These are phyloP conservation scores for Petrocephalus sullivani DNA, from an alignment of 2,797 vertebrate species.

Conservation along the genomic window DNA sequence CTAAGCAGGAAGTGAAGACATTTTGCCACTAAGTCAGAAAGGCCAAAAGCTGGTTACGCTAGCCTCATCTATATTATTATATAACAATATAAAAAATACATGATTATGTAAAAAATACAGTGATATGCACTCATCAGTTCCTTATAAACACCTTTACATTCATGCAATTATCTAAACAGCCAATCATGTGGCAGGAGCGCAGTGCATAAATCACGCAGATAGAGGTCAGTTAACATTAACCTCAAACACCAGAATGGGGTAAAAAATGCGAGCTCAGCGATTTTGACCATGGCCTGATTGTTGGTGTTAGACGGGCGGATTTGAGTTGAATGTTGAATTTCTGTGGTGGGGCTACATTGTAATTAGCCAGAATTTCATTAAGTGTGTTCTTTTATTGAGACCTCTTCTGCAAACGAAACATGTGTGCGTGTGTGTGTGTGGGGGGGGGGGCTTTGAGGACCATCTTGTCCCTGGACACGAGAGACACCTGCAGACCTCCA, in stretches of 20 bases:
- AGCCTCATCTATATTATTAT: neutral
- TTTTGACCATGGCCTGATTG: neutral
- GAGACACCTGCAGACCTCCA: neutral
- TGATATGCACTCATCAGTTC: neutral
- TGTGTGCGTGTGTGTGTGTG: neutral
- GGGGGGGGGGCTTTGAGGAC: neutral
- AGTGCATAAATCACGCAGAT: too few relatives aligned
- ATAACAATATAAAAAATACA: neutral
- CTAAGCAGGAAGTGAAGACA: neutral
- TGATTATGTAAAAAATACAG: neutral
- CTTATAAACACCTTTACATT: neutral
- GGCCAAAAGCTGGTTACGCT: neutral
- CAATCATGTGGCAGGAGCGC: too few relatives aligned
- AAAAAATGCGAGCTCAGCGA: neutral
- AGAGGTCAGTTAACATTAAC: too few relatives aligned
- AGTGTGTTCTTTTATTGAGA: neutral
- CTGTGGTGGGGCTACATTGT: neutral
- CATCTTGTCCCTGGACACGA: neutral
- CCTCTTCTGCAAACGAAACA: neutral
- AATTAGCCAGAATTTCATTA: neutral
- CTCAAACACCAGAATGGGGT: neutral
- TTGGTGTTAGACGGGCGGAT: neutral
- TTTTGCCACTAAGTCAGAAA: neutral
- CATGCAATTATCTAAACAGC: neutral
- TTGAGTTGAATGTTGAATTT: neutral